phyloP scores from a whole-genome alignment of 1,140 invertebrate genomes.

The Aleiodes sp. region DNA sequence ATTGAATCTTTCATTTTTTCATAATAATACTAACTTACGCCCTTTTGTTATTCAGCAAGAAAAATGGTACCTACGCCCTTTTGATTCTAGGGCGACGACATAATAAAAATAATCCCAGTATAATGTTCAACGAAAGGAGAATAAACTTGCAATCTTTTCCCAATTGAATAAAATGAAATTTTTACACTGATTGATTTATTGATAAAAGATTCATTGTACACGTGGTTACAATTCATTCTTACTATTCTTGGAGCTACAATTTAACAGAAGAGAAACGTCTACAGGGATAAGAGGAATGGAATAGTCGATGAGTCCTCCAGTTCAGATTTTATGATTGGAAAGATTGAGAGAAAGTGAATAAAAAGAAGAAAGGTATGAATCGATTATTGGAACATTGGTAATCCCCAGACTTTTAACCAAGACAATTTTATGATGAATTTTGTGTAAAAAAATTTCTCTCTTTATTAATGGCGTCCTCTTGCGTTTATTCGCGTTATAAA shows the following conservation, averaged over 20 bases:
- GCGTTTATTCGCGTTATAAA: not conserved
- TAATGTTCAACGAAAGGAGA: not conserved
- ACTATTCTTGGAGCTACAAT: not conserved
- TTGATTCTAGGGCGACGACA: too few relatives aligned
- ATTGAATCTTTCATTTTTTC: too few relatives aligned
- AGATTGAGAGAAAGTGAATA: not conserved
- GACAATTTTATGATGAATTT: not conserved
- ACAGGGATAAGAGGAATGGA: not conserved
- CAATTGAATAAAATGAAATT: not conserved
- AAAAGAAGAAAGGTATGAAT: not conserved
- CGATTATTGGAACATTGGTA: constrained; percentile 1
- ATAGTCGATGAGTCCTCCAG: not conserved
- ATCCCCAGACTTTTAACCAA: not conserved
- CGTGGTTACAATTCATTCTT: not conserved
- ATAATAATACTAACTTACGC: too few relatives aligned
- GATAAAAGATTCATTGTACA: not conserved
- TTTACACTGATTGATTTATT: not conserved
- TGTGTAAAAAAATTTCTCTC: not conserved
- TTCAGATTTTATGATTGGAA: constrained; percentile 6
- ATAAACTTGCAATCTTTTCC: not conserved
- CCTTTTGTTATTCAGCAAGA: too few relatives aligned
- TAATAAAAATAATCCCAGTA: too few relatives aligned
- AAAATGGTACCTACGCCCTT: too few relatives aligned
- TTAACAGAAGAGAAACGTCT: not conserved
- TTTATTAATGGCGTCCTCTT: not conserved